A percentile compares a stretch with the other conserved stretches of the same genome.
These are phyloP conservation scores for Podarcis siculus DNA, from an alignment of 2,797 vertebrate genomes.

Conservation along the genomic window DNA sequence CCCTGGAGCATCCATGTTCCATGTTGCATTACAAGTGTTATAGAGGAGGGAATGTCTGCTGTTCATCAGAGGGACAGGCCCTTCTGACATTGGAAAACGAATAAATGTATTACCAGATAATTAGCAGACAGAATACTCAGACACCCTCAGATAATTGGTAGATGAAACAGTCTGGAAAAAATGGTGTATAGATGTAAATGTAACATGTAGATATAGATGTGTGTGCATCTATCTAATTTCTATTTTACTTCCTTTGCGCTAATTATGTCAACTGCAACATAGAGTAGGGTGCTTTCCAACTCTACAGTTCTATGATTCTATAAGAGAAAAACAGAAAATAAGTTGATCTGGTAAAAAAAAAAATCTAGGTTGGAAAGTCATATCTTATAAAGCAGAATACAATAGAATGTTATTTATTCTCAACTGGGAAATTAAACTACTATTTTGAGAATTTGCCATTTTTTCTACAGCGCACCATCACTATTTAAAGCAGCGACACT, in stretches of 20 bases:
- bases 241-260: conserved; percentile 10
- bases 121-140: too few species aligned
- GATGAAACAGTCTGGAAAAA: background rate
- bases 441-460: background rate
- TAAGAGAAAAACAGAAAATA: accelerated
- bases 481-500: conserved; percentile 3
- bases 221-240: conserved; percentile 3
- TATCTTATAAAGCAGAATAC: background rate
- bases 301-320: too few species aligned
- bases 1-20: background rate
- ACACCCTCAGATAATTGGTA: too few species aligned
- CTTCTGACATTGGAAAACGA: background rate
- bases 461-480: accelerated
- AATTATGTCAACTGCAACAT: background rate
- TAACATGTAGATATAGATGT: too few species aligned
- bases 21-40: background rate
- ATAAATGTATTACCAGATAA: background rate
- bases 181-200: too few species aligned
- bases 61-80: background rate
- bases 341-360: background rate
- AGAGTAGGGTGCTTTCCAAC: too few species aligned
- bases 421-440: background rate
- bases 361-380: background rate
- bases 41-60: background rate
- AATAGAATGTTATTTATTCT: background rate